Evolutionary conservation across 2,888 invertebrate genomes (phyloP).

Genomic region (Chaetogeoica ovagalla): DNA sequence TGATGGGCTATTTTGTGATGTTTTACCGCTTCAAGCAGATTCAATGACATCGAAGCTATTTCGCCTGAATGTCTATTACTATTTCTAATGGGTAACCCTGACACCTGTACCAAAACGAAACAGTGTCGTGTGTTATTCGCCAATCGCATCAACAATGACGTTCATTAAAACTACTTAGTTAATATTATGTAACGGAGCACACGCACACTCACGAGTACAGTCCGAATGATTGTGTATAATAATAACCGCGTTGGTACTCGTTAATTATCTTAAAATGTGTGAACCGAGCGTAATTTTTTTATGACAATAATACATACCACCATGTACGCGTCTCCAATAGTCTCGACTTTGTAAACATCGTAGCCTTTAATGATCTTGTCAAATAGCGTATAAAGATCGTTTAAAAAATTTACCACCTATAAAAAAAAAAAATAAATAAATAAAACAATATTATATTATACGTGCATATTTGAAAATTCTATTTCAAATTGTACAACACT

Average conservation of each 20-base stretch:
- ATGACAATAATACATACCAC: conserved; percentile 63
- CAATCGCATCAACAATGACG: too few species aligned
- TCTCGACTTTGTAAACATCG: conserved; percentile 97
- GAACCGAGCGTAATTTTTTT: too few species aligned
- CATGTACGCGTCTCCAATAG: conserved; percentile 84
- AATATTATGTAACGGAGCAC: too few species aligned
- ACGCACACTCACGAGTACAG: too few species aligned
- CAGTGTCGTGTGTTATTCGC: too few species aligned
- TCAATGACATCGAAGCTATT: conserved; percentile 90
- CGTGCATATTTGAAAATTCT: background rate
- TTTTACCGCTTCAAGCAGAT: conserved; percentile 80
- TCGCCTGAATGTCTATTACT: conserved; percentile 86
- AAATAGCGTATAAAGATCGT: conserved; percentile 96
- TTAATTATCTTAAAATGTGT: too few species aligned
- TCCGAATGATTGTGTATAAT: too few species aligned
- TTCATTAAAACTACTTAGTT: too few species aligned
- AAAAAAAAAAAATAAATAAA: conserved; percentile 55
- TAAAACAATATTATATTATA: too few species aligned
- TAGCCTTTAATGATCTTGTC: conserved; percentile 95
- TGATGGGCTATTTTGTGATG: conserved; percentile 87
- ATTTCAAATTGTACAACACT: conserved; percentile 27
- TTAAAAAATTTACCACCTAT: conserved; percentile 91
- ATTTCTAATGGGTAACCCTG: conserved; percentile 83
- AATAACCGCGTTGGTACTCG: too few species aligned
- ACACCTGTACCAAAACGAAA: conserved; percentile 66